Evolutionary conservation across 2,113 vertebrate genomes (phyloP), one percentile per base, ranked within the genome.

Genomic region (Alexandromys fortis): DNA sequence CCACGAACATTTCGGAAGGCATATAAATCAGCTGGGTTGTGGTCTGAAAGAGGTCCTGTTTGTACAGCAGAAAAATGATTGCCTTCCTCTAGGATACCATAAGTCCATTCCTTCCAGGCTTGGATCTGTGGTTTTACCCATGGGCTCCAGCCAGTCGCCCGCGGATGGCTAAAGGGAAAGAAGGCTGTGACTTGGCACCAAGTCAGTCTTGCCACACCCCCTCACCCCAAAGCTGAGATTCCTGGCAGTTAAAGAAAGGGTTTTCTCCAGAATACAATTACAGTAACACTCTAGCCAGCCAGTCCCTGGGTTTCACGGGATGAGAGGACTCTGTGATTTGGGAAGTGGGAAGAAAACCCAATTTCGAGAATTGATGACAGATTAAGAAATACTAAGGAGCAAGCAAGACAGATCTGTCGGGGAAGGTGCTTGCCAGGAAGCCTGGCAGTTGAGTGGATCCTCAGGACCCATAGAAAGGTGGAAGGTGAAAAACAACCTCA

Each of bases 221-320:
- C 94, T 95, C 89, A 86, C 77, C 94, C 95, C 90, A 94, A 98
- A 97, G 95, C 96, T 86, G 96, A 97, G 98, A 97, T 97, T 97
- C 96, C 97, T 98, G 97, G 97, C 98, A 98, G 91, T 97, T 96
- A 91, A 98, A 94, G 94, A 95, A 98, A 98, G 98, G 98, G 98
- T 98, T 98, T 98, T 98, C 98, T 98, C 96, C 97, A 97, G 96
- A 98, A 98, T 96, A 97, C 94, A 96, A 96, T 97, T 95, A 93
- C 79, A 47, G 83, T 89, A 87, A 98, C 89, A 95, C 90, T 96
- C 96, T 87, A 97, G 98, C 97, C 96, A 97, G 97, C 95, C 97
- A 97, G 97, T 92, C 97, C 96, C 97, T 97, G 94, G 93, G 96
- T 98, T 93, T 96, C 97, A 97, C 94, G 97, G 97, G 97, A 90